phyloP scores from a whole-genome alignment of 2,888 invertebrate species.

The Acronicta aceris region DNA sequence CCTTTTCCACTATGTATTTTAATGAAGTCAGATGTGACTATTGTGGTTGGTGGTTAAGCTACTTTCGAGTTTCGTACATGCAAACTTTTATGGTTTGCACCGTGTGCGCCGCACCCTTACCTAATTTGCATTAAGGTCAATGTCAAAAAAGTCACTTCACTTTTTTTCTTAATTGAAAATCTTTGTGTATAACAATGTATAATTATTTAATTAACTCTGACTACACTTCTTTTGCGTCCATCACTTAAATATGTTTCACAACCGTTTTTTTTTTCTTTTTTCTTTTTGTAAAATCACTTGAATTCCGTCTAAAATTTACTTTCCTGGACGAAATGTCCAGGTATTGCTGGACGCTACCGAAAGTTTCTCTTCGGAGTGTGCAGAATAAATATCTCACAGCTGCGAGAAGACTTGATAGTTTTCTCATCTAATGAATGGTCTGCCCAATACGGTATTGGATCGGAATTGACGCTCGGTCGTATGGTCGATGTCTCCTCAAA shows the following conservation, averaged over 20 bases:
- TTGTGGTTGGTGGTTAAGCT: too few relatives aligned
- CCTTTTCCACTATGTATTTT: too few relatives aligned
- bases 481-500: slow-evolving; percentile 69
- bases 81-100: too few relatives aligned
- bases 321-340: slow-evolving; percentile 36
- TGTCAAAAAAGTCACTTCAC: too few relatives aligned
- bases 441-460: slow-evolving; percentile 71
- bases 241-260: slow-evolving; percentile 27
- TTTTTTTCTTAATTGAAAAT: too few relatives aligned
- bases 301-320: slow-evolving; percentile 30
- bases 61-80: too few relatives aligned
- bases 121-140: too few relatives aligned
- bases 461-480: slow-evolving; percentile 71
- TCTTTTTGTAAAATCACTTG: neutral
- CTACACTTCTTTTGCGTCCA: slow-evolving; percentile 3
- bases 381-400: slow-evolving; percentile 75
- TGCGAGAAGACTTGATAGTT: slow-evolving; percentile 64
- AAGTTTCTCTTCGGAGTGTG: slow-evolving; percentile 60
- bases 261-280: slow-evolving; percentile 13
- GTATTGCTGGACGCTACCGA: slow-evolving; percentile 40
- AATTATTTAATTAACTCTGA: slow-evolving; percentile 35
- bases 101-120: too few relatives aligned
- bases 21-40: too few relatives aligned
- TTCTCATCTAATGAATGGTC: slow-evolving; percentile 63
- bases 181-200: slow-evolving; percentile 1